Conservation (phyloP, 37 sponge, comb jelly and placozoan species). For the Haliclona indistincta region DNA sequence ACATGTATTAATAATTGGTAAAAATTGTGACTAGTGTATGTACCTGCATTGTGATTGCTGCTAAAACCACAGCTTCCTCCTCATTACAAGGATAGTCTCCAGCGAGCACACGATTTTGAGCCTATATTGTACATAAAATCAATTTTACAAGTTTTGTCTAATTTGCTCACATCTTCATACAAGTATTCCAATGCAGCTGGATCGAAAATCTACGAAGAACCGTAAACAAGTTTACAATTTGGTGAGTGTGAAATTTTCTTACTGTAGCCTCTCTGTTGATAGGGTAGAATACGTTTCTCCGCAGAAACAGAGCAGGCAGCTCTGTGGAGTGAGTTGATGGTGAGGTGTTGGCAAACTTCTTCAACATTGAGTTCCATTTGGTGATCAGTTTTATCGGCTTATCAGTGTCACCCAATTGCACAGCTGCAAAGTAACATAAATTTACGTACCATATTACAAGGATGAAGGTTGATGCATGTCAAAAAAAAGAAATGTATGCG, state of each 20-base stretch:
- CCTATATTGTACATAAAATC: no score
- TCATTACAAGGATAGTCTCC: slow-evolving; percentile 74
- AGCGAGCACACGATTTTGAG: slow-evolving; percentile 50
- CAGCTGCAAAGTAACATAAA: slow-evolving; percentile 19
- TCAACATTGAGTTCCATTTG: slow-evolving; percentile 44
- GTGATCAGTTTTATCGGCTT: slow-evolving; percentile 57
- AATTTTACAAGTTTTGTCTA: no score
- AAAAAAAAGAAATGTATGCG: no score
- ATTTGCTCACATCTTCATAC: slow-evolving; percentile 55
- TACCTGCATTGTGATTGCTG: slow-evolving; percentile 63
- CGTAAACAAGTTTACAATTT: no score
- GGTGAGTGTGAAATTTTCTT: neutral
- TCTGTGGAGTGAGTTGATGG: slow-evolving; percentile 11
- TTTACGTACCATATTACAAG: no score
- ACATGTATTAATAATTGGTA: no score
- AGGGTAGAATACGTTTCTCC: slow-evolving; percentile 65
- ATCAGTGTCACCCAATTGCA: slow-evolving; percentile 72
- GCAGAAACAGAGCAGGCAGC: slow-evolving; percentile 34
- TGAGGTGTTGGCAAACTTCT: neutral
- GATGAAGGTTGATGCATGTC: no score
- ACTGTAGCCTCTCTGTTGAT: slow-evolving; percentile 24
- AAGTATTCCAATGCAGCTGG: slow-evolving; percentile 39
- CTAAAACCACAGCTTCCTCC: slow-evolving; percentile 64
- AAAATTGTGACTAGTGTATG: neutral
- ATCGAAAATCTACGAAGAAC: slow-evolving; percentile 57